phyloP scores from a whole-genome alignment of 35 echinoderm and acorn worm species.

The Diadema setosum region DNA sequence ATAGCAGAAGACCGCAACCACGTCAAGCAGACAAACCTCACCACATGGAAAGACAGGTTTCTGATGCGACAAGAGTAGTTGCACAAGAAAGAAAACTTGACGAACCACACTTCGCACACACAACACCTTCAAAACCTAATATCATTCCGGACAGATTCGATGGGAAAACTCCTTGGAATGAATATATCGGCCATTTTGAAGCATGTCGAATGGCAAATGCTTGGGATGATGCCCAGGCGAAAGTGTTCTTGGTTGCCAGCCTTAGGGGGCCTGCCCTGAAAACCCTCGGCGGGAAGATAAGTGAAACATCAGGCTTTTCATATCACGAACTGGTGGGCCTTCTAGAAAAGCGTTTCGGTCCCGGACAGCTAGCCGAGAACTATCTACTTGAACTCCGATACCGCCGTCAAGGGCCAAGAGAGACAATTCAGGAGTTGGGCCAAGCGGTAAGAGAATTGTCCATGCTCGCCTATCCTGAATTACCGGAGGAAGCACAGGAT shows the following conservation, averaged over 20 bases:
- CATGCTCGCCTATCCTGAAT: slow-evolving; percentile 23
- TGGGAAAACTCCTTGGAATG: slow-evolving; percentile 20
- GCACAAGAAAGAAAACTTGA: no score
- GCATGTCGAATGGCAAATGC: neutral
- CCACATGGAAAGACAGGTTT: no score
- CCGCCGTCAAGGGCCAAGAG: neutral
- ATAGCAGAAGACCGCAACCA: no score
- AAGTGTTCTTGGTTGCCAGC: slow-evolving; percentile 5
- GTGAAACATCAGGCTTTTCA: no score
- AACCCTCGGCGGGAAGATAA: neutral
- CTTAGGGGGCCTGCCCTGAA: slow-evolving; percentile 9
- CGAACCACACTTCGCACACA: no score
- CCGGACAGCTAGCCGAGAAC: slow-evolving; percentile 13
- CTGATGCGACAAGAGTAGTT: no score
- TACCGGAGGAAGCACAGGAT: neutral
- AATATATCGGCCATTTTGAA: slow-evolving; percentile 20
- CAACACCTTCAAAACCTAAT: no score
- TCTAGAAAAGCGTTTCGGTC: neutral
- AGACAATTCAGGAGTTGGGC: neutral
- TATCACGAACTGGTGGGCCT: slow-evolving; percentile 9
- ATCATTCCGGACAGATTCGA: slow-evolving; percentile 14
- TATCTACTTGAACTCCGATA: slow-evolving; percentile 15
- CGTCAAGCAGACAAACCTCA: no score
- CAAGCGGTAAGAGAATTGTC: slow-evolving; percentile 21
- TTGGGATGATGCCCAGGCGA: neutral